phyloP scores from a whole-genome alignment of 2,888 invertebrate species.

The Athripsodes cinereus region DNA sequence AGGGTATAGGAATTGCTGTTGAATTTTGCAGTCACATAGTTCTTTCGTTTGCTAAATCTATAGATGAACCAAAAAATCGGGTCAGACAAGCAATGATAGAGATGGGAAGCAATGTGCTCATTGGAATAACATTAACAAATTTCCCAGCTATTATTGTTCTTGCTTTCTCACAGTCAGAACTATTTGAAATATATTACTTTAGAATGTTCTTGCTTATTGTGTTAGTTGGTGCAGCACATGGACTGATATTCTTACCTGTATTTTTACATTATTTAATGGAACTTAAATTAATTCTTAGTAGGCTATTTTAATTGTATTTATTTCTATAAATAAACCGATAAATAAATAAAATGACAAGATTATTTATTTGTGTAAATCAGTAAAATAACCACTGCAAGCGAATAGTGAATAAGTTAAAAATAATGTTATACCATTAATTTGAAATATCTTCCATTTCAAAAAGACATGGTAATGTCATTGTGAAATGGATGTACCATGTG shows the following conservation, averaged over 20 bases:
- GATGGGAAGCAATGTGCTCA: constrained; percentile 88
- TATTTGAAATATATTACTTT: constrained; percentile 93
- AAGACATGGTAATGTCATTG: no score
- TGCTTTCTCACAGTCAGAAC: constrained; percentile 87
- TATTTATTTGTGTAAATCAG: no score
- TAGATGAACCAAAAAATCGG: constrained; percentile 42
- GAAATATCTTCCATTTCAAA: no score
- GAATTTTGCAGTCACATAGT: constrained; percentile 94
- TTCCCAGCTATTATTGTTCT: constrained; percentile 84
- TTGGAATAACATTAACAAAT: constrained; percentile 93
- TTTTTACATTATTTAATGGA: constrained; percentile 60
- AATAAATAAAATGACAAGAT: no score
- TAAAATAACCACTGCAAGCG: no score
- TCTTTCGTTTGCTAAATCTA: constrained; percentile 52
- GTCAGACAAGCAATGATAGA: constrained; percentile 68
- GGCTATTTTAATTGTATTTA: background rate
- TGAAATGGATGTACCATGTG: no score
- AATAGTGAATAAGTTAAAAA: no score
- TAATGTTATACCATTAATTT: no score
- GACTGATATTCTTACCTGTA: constrained; percentile 87
- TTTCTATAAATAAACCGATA: no score
- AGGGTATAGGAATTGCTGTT: constrained; percentile 88
- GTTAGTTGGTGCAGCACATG: constrained; percentile 84
- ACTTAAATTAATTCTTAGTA: background rate
- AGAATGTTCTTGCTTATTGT: constrained; percentile 95